These are phyloP conservation scores for Chaunax sp. DNA, from an alignment of 2,797 vertebrate species.

Conservation along the genomic window DNA sequence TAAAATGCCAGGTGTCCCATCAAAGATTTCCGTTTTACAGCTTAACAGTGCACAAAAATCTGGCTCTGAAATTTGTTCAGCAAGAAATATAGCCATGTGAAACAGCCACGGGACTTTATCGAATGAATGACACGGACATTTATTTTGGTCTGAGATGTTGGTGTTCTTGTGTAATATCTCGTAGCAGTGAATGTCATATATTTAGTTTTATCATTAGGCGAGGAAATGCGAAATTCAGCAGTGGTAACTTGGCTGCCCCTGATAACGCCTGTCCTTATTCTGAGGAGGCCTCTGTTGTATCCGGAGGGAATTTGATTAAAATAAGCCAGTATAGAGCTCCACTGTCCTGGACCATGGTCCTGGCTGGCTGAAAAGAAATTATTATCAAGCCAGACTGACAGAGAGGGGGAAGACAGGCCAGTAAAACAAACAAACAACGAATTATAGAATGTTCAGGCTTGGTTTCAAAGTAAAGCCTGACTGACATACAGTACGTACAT, in stretches of 20 bases:
- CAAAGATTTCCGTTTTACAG: no score
- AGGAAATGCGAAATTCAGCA: constrained; percentile 59
- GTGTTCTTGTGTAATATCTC: no score
- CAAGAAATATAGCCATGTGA: no score
- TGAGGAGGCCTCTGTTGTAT: constrained; percentile 40
- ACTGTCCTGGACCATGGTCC: constrained; percentile 32
- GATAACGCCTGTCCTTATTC: constrained; percentile 58
- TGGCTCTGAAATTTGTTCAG: no score
- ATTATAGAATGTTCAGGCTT: constrained; percentile 57
- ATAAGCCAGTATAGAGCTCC: constrained; percentile 45
- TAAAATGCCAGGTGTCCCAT: no score
- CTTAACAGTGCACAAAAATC: no score
- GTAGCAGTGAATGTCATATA: no score
- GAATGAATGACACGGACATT: constrained; percentile 32
- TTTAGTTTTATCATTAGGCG: constrained; percentile 32
- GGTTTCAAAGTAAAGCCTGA: constrained; percentile 66
- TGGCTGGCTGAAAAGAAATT: constrained; percentile 29
- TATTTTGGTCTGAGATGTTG: no score
- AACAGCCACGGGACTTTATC: no score
- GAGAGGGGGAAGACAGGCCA: constrained; percentile 36
- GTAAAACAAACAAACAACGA: constrained; percentile 58
- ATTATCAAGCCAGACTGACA: constrained; percentile 48
- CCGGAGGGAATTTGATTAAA: constrained; percentile 60
- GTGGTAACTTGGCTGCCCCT: constrained; percentile 45
- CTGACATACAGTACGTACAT: constrained; percentile 40